A percentile compares a stretch with the other conserved stretches of the same genome.
These are phyloP conservation scores for Shargacucullia verbasci DNA, from an alignment of 2,888 invertebrate species.

Conservation along the genomic window DNA sequence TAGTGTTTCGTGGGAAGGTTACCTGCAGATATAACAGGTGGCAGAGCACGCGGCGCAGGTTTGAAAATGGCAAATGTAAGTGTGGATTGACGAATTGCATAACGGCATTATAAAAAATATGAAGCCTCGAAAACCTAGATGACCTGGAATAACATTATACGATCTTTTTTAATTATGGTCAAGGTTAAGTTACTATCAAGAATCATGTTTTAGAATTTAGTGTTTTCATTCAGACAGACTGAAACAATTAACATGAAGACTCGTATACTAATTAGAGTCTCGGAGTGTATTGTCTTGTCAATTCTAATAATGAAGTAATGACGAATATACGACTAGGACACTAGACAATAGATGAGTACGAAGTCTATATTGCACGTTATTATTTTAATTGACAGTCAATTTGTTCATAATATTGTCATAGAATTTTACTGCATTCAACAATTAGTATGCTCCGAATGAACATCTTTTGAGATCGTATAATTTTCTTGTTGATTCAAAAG, in stretches of 20 bases:
- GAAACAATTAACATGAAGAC: slow-evolving; percentile 1
- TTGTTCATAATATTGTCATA: slow-evolving; percentile 10
- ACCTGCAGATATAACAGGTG: too few relatives aligned
- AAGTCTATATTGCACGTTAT: slow-evolving; percentile 17
- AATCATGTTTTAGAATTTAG: slow-evolving; percentile 4
- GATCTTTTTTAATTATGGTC: slow-evolving; percentile 25
- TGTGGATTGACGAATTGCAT: too few relatives aligned
- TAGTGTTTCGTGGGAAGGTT: too few relatives aligned
- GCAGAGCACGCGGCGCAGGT: too few relatives aligned
- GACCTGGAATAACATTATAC: slow-evolving; percentile 29
- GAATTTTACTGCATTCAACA: slow-evolving; percentile 1
- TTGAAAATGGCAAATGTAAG: too few relatives aligned
- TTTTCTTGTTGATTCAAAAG: too few relatives aligned
- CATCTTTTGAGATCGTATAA: too few relatives aligned
- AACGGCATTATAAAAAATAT: too few relatives aligned
- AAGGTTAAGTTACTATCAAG: slow-evolving; percentile 1
- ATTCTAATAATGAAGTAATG: slow-evolving; percentile 30
- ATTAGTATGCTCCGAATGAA: too few relatives aligned
- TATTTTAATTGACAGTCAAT: slow-evolving; percentile 28
- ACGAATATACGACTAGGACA: slow-evolving; percentile 29
- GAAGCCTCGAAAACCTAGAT: too few relatives aligned
- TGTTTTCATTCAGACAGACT: slow-evolving; percentile 6
- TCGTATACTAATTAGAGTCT: slow-evolving; percentile 21
- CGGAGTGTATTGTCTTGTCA: slow-evolving; percentile 24
- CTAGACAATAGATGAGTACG: slow-evolving; percentile 14